phyloP scores from a whole-genome alignment of 2,113 vertebrate species.

The Cryptomyrus ogoouensis region DNA sequence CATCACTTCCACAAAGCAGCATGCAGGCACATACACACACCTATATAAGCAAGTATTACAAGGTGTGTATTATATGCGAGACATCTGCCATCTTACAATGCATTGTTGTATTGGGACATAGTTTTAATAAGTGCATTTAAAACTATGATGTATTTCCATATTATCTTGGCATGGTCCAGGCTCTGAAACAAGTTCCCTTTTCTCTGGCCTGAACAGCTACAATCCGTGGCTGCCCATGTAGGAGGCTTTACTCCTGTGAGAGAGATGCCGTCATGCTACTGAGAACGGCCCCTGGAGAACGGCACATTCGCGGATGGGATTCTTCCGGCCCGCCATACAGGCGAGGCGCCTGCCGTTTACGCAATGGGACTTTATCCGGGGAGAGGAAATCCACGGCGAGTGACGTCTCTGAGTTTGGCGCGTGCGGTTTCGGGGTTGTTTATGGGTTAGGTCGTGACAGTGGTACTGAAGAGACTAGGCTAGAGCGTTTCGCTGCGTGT shows the following conservation, averaged over 20 bases:
- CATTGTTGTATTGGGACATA: slow-evolving; percentile 26
- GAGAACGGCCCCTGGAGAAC: slow-evolving; percentile 32
- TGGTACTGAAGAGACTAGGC: neutral
- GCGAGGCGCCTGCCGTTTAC: neutral
- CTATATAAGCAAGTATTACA: slow-evolving; percentile 3
- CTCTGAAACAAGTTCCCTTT: slow-evolving; percentile 22
- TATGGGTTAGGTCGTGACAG: neutral
- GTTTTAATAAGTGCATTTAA: slow-evolving; percentile 32
- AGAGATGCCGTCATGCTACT: slow-evolving; percentile 37
- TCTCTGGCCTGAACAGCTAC: slow-evolving; percentile 26
- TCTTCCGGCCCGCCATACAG: slow-evolving; percentile 19
- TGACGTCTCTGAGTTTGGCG: neutral
- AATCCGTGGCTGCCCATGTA: slow-evolving; percentile 23
- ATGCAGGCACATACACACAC: neutral
- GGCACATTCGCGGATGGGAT: slow-evolving; percentile 16
- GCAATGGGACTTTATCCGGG: neutral
- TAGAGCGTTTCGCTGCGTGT: neutral
- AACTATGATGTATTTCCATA: slow-evolving; percentile 41
- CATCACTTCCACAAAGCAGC: neutral
- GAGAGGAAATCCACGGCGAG: neutral
- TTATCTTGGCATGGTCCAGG: slow-evolving; percentile 11
- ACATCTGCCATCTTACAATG: neutral
- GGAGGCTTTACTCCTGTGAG: slow-evolving; percentile 26
- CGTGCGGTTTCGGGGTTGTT: neutral
- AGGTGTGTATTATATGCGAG: neutral